Conservation (phyloP, 2,113 vertebrate species). For the Muntiacus muntjak region DNA sequence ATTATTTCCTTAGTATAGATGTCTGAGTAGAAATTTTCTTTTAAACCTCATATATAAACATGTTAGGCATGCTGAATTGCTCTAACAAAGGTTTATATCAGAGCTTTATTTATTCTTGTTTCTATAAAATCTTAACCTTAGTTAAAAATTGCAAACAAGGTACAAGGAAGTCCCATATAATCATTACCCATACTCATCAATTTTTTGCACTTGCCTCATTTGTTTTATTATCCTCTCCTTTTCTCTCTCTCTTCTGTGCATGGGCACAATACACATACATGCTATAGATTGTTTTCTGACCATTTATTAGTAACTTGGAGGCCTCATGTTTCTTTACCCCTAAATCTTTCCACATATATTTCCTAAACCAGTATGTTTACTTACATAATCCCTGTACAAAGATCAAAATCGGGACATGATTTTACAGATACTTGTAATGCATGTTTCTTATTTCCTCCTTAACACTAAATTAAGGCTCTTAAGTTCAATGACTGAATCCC, state of each 20-base stretch:
- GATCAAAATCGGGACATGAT: background rate
- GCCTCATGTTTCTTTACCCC: background rate
- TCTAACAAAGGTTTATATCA: background rate
- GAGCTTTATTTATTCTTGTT: background rate
- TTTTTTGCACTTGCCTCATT: background rate
- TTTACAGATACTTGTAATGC: background rate
- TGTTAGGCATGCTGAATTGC: background rate
- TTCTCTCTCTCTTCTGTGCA: background rate
- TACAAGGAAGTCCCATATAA: background rate
- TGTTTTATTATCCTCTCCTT: background rate
- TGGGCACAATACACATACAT: background rate
- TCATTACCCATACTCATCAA: background rate
- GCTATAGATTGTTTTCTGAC: background rate
- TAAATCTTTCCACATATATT: background rate
- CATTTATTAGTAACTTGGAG: background rate
- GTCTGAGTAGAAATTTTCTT: background rate
- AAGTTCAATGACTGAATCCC: background rate
- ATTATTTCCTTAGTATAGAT: background rate
- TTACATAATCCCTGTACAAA: background rate
- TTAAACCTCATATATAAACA: background rate
- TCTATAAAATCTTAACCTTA: background rate
- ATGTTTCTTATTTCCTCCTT: constrained; percentile 9
- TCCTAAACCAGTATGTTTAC: background rate
- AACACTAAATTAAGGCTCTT: background rate
- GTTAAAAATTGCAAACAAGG: background rate